Evolutionary conservation across 92 coral and sea anemone species (phyloP), one percentile per base, ranked within the genome.

Genomic region (Paramuricea clavata): DNA sequence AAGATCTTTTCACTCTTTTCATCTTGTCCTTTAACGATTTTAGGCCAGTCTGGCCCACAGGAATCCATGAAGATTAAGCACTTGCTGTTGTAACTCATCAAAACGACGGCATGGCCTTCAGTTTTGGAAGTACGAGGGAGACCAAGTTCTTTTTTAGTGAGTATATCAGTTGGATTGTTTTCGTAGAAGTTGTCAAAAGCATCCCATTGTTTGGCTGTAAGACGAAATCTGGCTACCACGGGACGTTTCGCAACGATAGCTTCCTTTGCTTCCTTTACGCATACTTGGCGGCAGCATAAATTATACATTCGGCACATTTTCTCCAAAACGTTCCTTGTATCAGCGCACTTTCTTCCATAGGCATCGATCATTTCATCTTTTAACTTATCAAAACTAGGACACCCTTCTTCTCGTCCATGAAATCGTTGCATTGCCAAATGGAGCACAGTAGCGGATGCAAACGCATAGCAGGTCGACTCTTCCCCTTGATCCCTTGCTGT

Each of bases 1-100:
- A n/a, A n/a, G n/a, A n/a, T n/a, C n/a, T n/a, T n/a, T n/a, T n/a
- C n/a, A n/a, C n/a, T n/a, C n/a, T n/a, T n/a, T n/a, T n/a, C n/a
- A n/a, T n/a, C n/a, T n/a, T n/a, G n/a, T n/a, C n/a, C n/a, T n/a
- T n/a, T n/a, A n/a, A n/a, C n/a, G n/a, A n/a, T n/a, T 81, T 92
- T 89, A 7, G 71, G 93, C 93, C 93, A 92, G 0, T 62, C 6
- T 0, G n/a, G 15, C 0, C 43, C 92, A 91, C 81, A 44, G 28
- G 93, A 92, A 86, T 92, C 89, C 95, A 92, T 86, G 76, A 92
- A 85, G 21, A 81, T 71, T 17, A 92, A 69, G 44, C 92, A 3
- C 39, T 92, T 87, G 17, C 80, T 79, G 74, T 88, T 68, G 26
- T 49, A 92, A 50, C 93, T 81, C 6, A 88, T 89, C 12, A 92